Percentiles rank a stretch among this genome's conserved stretches.
Evolutionary conservation across 2,797 vertebrate genomes (phyloP).

Genomic region (Glyptemys insculpta): DNA sequence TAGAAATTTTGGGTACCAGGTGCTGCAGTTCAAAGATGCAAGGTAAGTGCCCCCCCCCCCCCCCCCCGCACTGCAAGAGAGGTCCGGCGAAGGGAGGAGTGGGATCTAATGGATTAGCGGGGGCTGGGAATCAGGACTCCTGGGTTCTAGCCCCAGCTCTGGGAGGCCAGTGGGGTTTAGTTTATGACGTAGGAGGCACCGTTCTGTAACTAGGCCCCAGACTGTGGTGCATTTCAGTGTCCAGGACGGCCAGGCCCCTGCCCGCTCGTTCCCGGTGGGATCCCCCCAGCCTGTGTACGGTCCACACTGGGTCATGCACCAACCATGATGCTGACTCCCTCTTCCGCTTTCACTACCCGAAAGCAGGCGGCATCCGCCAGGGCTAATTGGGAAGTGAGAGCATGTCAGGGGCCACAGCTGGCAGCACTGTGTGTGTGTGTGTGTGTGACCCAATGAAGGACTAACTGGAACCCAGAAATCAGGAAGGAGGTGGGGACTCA

Average conservation of each 20-base stretch:
- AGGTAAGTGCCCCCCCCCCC: background rate
- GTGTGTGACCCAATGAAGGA: background rate
- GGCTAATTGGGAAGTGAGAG: background rate
- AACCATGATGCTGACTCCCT: background rate
- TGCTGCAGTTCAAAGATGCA: background rate
- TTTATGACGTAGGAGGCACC: too few species aligned
- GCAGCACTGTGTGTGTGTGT: background rate
- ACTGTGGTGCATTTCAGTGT: background rate
- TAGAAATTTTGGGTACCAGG: background rate
- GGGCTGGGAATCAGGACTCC: background rate
- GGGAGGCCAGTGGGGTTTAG: background rate
- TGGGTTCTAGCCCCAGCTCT: background rate
- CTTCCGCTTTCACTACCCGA: background rate
- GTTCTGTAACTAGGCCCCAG: background rate
- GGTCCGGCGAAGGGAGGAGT: background rate
- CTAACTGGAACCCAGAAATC: background rate
- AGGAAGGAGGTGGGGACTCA: background rate
- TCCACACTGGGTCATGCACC: background rate
- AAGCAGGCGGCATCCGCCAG: background rate
- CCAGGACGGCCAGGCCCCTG: background rate
- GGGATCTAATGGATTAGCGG: background rate
- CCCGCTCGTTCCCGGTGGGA: background rate
- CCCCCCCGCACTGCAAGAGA: too few species aligned
- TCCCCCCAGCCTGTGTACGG: background rate
- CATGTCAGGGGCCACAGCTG: background rate